Percentiles rank a stretch among this genome's conserved stretches.
These are phyloP conservation scores for Maccullochella peelii DNA, from an alignment of 2,113 vertebrate genomes.

Conservation along the genomic window DNA sequence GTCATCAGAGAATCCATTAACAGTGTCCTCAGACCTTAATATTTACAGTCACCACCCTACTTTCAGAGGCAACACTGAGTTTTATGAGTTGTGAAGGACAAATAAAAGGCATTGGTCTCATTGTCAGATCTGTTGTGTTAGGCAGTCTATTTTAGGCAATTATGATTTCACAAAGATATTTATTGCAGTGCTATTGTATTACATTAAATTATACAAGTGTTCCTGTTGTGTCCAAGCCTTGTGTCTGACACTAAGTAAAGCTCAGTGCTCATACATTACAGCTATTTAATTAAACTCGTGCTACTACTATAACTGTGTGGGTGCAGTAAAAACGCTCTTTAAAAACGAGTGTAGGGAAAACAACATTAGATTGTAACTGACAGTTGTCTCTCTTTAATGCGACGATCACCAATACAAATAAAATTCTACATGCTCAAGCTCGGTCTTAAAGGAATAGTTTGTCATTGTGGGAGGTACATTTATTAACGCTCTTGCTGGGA, in stretches of 20 bases:
- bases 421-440: neutral
- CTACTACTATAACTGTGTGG: neutral
- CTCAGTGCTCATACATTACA: neutral
- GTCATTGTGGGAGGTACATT: neutral
- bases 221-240: conserved; percentile 22
- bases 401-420: neutral
- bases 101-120: conserved; percentile 64
- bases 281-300: conserved; percentile 17
- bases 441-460: neutral
- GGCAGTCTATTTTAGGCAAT: conserved; percentile 40
- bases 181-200: conserved; percentile 28
- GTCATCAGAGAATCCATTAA: conserved; percentile 80
- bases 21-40: conserved; percentile 80
- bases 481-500: neutral
- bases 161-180: conserved; percentile 36
- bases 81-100: conserved; percentile 74
- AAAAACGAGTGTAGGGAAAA: neutral
- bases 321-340: conserved; percentile 14
- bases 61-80: conserved; percentile 63
- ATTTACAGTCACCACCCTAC: conserved; percentile 78
- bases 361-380: neutral
- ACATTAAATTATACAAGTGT: conserved; percentile 36
- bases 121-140: conserved; percentile 46
- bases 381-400: neutral
- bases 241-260: conserved; percentile 7